Evolutionary conservation across 2,888 invertebrate genomes (phyloP).

Genomic region (Chirona hameri): DNA sequence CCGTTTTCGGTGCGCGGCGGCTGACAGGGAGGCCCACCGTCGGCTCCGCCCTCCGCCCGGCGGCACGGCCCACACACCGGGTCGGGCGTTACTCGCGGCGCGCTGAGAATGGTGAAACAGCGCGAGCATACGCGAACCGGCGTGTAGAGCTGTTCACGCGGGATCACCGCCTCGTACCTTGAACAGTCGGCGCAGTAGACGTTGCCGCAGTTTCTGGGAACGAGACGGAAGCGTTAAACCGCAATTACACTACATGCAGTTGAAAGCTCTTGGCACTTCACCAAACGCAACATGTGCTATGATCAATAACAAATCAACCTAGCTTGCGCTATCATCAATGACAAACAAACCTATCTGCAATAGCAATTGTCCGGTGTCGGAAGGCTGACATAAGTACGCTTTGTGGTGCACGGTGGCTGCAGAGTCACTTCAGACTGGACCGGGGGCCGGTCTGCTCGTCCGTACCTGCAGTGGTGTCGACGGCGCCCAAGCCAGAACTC

Average conservation of each 20-base stretch:
- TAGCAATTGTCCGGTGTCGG: no score
- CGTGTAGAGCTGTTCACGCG: slow-evolving; percentile 78
- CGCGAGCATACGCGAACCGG: slow-evolving; percentile 81
- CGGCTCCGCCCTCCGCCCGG: not conserved
- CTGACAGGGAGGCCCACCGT: not conserved
- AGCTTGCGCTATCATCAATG: no score
- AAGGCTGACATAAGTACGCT: no score
- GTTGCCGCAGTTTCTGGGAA: slow-evolving; percentile 78
- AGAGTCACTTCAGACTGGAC: no score
- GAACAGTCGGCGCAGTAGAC: slow-evolving; percentile 93
- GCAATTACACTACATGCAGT: no score
- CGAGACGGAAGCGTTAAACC: not conserved
- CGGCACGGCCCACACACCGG: slow-evolving; percentile 2
- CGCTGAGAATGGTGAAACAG: slow-evolving; percentile 54
- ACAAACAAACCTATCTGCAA: no score
- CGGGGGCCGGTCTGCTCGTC: not conserved
- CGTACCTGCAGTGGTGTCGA: slow-evolving; percentile 89
- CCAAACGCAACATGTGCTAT: no score
- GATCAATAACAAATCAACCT: no score
- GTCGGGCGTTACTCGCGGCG: not conserved
- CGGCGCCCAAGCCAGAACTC: slow-evolving; percentile 86
- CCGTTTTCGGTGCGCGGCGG: not conserved
- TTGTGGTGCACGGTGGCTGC: no score
- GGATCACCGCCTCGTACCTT: slow-evolving; percentile 75
- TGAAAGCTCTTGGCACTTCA: no score